Evolutionary conservation across 2,797 vertebrate genomes (phyloP), one percentile per base, ranked within the genome.

Genomic region (Nyctalus aviator): DNA sequence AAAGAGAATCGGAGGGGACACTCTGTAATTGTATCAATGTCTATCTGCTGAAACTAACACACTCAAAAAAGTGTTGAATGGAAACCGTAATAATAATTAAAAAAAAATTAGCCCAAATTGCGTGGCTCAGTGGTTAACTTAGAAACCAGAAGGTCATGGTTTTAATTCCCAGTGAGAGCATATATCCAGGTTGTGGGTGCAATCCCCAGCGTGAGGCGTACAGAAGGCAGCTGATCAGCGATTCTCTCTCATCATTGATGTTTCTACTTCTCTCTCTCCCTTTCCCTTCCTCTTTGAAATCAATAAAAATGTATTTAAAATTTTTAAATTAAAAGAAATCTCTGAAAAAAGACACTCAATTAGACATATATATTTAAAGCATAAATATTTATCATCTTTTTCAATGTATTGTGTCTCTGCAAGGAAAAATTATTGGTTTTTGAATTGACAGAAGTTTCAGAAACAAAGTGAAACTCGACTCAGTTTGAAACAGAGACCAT

Each of bases 341-440:
- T 77, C 75, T 55, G n/a, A 5, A 37, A 81, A 91, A 91, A 73
- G 57, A 87, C 69, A 93, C 86, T 90, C 32, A 69, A 32, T 79
- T 90, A 91, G 79, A 96, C 94, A 88, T 83, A 95, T 62, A 86
- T 48, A 57, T 91, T 90, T 96, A 90, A 93, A 90, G 48, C 50
- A 92, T 88, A 86, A 92, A 59, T 86, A 92, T 90, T 93, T 95
- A 88, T 90, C 85, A 89, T 88, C 23, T 87, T 68, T 57, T 55
- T 55, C 75, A 68, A 55, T 94, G 46, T 44, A 87, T 90, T 73
- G 14, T 44, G n/a, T 93, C 59, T 94, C 62, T 23, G 85, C 88
- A 90, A 89, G 68, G 77, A 93, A 55, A 93, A 93, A 90, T 59
- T n/a, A 79, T 27, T 93, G 20, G 1, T 71, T 93, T 88, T 85